Base-by-base conservation (phyloP, 2,888 invertebrate genomes). In the Polyommatus icarus region DNA sequence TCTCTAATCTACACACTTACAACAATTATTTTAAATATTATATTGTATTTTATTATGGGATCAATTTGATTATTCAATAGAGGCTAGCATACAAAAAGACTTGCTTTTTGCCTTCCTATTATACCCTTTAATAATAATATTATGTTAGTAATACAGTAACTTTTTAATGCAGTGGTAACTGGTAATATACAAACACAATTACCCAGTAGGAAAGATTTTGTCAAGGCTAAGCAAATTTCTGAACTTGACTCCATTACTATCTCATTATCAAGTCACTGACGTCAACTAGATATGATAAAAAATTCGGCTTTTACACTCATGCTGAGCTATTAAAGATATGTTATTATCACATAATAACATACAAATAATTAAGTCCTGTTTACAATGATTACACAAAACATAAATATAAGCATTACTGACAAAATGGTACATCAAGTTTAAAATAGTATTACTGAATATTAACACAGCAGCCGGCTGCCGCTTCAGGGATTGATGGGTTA, bases 171-270 rank as follows among this genome's bases (percentile, higher is more conserved):
- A 5, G 3, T 54, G 15, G 36, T 32, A 32, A 32, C 3, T 50
- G 12, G 20, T 61, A 61, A 50, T n/a, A 76, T 7, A 71, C 54
- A 72, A 71, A 71, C 54, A 24, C 40, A 71, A 3, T 77, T 50
- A 20, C 57, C 75, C 46, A 77, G 36, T 78, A 24, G 24, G 24
- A 1, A 59, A 78, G 67, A 78, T 24, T 54, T 71, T 73, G 78
- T 80, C 81, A 78, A 79, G 79, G 78, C 79, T 77, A 77, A 77
- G 61, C 81, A 79, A 78, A 79, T 80, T 81, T 83, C 81, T 89
- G 88, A 89, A 89, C 89, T 88, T 89, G 88, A 88, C 85, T 86
- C 78, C 79, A 81, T 85, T 80, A 82, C 83, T 84, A 83, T 80
- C 83, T 82, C 83, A 83, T 85, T 87, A 88, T 86, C 88, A 87